A percentile compares a stretch with the other conserved stretches of the same genome.
phyloP scores from a whole-genome alignment of 2,113 vertebrate species.

The Phyllopteryx taeniolatus region DNA sequence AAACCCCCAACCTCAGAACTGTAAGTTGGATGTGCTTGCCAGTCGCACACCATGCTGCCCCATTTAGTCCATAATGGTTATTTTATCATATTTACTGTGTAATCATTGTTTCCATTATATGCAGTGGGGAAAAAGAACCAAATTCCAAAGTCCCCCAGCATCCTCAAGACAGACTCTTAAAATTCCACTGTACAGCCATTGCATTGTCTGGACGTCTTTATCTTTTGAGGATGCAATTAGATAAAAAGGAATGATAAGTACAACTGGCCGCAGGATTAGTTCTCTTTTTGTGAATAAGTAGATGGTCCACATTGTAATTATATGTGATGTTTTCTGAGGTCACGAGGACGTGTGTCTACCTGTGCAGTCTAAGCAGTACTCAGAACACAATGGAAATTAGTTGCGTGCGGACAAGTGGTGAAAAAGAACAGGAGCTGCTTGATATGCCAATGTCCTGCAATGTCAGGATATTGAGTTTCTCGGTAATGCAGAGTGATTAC shows the following conservation, averaged over 20 bases:
- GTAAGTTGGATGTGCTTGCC: no score
- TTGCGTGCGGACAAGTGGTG: not conserved
- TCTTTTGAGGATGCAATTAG: not conserved
- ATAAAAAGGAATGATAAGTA: not conserved
- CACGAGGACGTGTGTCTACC: conserved; percentile 11
- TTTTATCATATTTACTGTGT: no score
- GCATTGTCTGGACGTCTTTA: not conserved
- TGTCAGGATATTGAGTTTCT: conserved; percentile 48
- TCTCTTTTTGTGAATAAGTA: not conserved
- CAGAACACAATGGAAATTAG: not conserved
- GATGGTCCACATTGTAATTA: not conserved
- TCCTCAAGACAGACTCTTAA: not conserved
- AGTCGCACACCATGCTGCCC: no score
- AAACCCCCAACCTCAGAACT: no score
- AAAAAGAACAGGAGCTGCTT: conserved; percentile 32
- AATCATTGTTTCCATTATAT: no score
- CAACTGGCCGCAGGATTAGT: not conserved
- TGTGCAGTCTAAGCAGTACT: not conserved
- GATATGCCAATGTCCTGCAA: conserved; percentile 44
- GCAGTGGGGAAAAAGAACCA: no score
- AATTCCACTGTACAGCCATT: not conserved
- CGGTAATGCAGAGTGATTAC: conserved; percentile 56
- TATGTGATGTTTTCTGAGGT: not conserved
- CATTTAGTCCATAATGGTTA: no score
- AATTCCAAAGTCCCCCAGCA: no score